Evolutionary conservation across 1,140 invertebrate genomes (phyloP).

Genomic region (Drosophila navojoa): DNA sequence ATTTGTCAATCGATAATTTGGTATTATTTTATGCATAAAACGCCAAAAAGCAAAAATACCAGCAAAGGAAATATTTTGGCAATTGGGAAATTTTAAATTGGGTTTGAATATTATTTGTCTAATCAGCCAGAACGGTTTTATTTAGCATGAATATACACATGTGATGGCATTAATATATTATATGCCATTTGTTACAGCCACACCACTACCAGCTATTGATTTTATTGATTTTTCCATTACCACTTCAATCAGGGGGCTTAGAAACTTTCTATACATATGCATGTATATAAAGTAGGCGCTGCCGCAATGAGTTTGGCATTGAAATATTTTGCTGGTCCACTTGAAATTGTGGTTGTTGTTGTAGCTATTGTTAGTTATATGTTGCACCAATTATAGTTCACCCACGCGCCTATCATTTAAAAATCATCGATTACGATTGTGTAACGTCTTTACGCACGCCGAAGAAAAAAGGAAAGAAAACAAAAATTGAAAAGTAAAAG

Average conservation of each 20-base stretch:
- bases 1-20: background rate
- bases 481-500: conserved; percentile 35
- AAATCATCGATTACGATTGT: conserved; percentile 40
- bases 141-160: background rate
- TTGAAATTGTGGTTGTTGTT: background rate
- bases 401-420: conserved; percentile 49
- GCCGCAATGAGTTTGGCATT: conserved; percentile 17
- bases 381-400: conserved; percentile 2
- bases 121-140: background rate
- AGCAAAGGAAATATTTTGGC: background rate
- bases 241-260: background rate
- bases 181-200: background rate
- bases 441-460: conserved; percentile 15
- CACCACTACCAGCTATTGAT: conserved; percentile 12
- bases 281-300: background rate
- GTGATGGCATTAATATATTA: background rate
- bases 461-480: background rate
- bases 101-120: background rate
- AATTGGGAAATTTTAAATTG: conserved; percentile 1
- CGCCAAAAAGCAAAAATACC: background rate
- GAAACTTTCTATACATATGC: background rate
- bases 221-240: background rate
- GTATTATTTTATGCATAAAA: background rate
- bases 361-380: background rate
- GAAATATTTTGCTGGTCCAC: conserved; percentile 11